Evolutionary conservation across 37 sponge, comb jelly and placozoan genomes (phyloP).

Genomic region (Spongilla lacustris): DNA sequence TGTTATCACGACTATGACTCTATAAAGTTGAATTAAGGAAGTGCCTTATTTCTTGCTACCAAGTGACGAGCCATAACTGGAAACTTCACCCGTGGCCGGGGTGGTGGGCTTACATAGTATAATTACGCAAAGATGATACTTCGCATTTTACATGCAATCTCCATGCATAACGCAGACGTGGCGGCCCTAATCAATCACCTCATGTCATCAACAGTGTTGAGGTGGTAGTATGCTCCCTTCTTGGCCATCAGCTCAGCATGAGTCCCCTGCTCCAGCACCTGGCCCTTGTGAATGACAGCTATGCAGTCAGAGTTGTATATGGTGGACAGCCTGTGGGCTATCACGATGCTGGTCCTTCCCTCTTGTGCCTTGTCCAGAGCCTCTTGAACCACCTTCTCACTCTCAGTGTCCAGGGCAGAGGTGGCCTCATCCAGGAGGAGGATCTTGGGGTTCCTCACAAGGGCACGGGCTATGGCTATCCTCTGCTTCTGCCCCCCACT

Average conservation of each 20-base stretch:
- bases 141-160: too few relatives aligned
- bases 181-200: too few relatives aligned
- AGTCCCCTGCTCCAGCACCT: slow-evolving; percentile 80
- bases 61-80: too few relatives aligned
- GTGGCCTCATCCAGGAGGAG: slow-evolving; percentile 93
- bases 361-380: slow-evolving; percentile 92
- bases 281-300: slow-evolving; percentile 87
- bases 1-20: too few relatives aligned
- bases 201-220: slow-evolving; percentile 56
- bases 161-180: too few relatives aligned
- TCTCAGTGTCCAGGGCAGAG: slow-evolving; percentile 94
- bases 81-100: too few relatives aligned
- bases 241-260: slow-evolving; percentile 76
- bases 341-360: slow-evolving; percentile 89
- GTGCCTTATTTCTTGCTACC: too few relatives aligned
- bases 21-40: too few relatives aligned
- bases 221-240: slow-evolving; percentile 81
- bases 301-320: slow-evolving; percentile 88
- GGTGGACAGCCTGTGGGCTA: slow-evolving; percentile 94
- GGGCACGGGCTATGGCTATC: slow-evolving; percentile 90
- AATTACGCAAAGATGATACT: too few relatives aligned
- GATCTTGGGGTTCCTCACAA: slow-evolving; percentile 86
- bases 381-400: slow-evolving; percentile 93
- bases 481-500: slow-evolving; percentile 94
- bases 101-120: too few relatives aligned